Base-by-base conservation (phyloP, 2,888 invertebrate genomes). In the Panzeria rudis region DNA sequence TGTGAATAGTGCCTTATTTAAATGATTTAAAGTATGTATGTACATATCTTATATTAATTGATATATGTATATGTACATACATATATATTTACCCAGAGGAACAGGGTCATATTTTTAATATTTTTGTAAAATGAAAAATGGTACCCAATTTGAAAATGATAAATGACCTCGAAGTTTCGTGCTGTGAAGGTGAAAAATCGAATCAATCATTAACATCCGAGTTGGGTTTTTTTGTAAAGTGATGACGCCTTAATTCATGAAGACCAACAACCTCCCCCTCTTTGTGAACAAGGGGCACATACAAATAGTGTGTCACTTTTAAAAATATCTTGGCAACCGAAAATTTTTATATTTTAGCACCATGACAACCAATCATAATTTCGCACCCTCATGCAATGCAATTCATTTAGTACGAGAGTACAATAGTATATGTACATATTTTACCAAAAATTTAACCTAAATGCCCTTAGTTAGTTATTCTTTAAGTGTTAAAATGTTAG, bases 311-410 rank as follows among this genome's bases (percentile, higher is more conserved):
- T 85, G 82, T 85, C 82, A 85, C 61, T 72, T 73, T 38, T 78
- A 66, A 52, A 69, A 68, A 86, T 86, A 85, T 86, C 87, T 79
- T 87, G 85, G 87, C 87, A 87, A 87, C 87, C 64, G 44, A 77
- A 78, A 73, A 76, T 76, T 82, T 83, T 85, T 79, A 80, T 80
- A 84, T 78, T 82, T 83, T 25, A 84, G 71, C 79, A 77, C 86
- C 87, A 87, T 87, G 87, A 85, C 86, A 87, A 87, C 87, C 64
- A 72, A 79, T 79, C 62, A 78, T 82, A 85, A 85, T 79, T 85
- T 82, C 71, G 82, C 85, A 82, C 85, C 85, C 85, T 82, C 85
- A 75, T 78, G 75, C 78, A 78, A 85, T 76, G 56, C 79, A 64
- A 82, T 56, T 68, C 61, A 78, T 68, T 78, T 25, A 50, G 50